Base-by-base conservation (phyloP, 2,797 vertebrate species). In the Clamator glandarius region DNA sequence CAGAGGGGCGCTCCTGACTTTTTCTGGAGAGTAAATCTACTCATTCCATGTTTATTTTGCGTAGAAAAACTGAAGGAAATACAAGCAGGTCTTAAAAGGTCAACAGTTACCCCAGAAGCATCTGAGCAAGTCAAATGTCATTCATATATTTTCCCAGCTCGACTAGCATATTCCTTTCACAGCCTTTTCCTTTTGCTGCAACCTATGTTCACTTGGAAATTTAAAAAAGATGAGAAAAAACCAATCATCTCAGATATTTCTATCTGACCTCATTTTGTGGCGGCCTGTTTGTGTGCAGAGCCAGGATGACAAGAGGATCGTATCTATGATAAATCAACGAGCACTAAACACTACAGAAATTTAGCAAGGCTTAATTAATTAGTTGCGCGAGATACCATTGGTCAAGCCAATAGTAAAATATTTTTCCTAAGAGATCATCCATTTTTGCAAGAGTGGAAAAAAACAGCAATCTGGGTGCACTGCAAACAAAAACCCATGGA, bases 301-400 rank as follows among this genome's bases (percentile, higher is more conserved):
- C 41, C 29, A 82, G 36, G 23, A 85, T 57, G 39, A 62, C 48
- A 66, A 79, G 31, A 72, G 12, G 10, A 31, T 80, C 90, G 20
- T n/a, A 85, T 35, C 61, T 87, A n/a, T 42, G 31, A 39, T 52
- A 74, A 95, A 94, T 61, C 75, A 79, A 31, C 69, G 61, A 89
- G 31, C 31, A 59, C 26, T 62, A 88, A 94, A 86, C 50, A 39
- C 14, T 87, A 67, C 48, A 82, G 55, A 66, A 94, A 89, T 35
- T 82, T 75, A 89, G 35, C 39, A 79, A 73, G 70, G 28, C 15
- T 83, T 84, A 84, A 87, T 90, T 86, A 94, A 76, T 82, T 89
- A 67, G 63, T 76, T 59, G 41, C 1, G 0, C 63, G 76, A 84
- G 29, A 68, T 55, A 70, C 7, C 52, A 70, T 2, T 66, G 70